Evolutionary conservation across 1,140 invertebrate species (phyloP), one percentile per base, ranked within the genome.

Genomic region (Goniozus legneri): DNA sequence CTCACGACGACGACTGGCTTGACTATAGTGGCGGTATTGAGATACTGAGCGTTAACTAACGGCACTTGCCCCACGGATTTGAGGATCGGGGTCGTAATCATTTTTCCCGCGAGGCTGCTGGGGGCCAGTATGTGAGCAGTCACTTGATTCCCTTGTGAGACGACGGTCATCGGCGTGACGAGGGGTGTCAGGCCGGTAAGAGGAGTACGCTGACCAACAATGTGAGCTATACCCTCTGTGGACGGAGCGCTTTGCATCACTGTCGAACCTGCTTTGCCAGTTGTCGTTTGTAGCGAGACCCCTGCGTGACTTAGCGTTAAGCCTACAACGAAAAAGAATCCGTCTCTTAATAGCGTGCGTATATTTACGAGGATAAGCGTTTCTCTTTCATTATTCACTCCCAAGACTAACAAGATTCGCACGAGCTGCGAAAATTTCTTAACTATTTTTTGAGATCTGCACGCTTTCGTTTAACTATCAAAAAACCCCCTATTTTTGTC

Each of bases 91-190:
- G 74, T 71, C 0, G 74, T 76, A 21, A 76, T 71, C 60, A 77
- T 71, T 46, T 76, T 77, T 2, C 75, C 72, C 12, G 73, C 62
- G 1, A 76, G 71, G 32, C 64, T 73, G 1, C 73, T 69, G 1
- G 73, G 67, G 1, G 69, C 75, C 3, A 74, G 58, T 37, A 76
- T 74, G 48, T 76, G 67, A 54, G 73, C 68, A 8, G 71, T 70
- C 44, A 76, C 68, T 60, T 78, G 73, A 42, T 66, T 75, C 1
- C 75, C 75, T 44, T 76, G 76, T 2, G 75, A 77, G 15, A 77
- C 76, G 6, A 77, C 76, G 15, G 74, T 75, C 71, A 77, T 76
- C 30, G 77, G 75, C 6, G 73, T 69, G 19, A 77, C 73, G 30
- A 77, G 67, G 1, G 75, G 77, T 33, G 72, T 76, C 42, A 76